Evolutionary conservation across 2,797 vertebrate species (phyloP).

Genomic region (Dipus sagitta): DNA sequence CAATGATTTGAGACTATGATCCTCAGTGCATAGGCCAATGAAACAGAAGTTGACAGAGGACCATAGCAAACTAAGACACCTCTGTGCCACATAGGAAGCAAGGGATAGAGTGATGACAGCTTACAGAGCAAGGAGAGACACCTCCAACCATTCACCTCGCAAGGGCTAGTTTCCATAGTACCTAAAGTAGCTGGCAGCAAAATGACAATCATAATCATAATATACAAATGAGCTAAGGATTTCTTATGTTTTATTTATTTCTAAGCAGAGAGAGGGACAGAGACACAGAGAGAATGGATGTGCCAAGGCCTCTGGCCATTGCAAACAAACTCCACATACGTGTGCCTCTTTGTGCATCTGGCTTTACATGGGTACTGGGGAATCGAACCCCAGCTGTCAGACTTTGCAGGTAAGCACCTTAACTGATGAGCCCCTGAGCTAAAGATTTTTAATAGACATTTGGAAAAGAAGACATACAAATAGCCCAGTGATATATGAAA

Average conservation of each 20-base stretch:
- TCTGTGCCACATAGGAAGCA: not conserved
- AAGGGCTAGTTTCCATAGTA: not conserved
- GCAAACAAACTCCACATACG: too few species aligned
- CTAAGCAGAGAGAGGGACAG: too few species aligned
- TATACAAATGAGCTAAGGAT: too few species aligned
- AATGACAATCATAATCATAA: not conserved
- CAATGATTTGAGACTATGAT: not conserved
- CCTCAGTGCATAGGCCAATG: not conserved
- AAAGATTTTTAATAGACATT: not conserved
- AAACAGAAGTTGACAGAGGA: not conserved
- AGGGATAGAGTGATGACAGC: not conserved
- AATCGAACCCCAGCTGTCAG: too few species aligned
- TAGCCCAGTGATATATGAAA: not conserved
- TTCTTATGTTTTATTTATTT: too few species aligned
- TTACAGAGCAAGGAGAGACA: not conserved
- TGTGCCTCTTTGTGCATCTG: too few species aligned
- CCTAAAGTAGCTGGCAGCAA: not conserved
- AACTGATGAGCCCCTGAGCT: not conserved
- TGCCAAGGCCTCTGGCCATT: too few species aligned
- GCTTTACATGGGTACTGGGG: too few species aligned
- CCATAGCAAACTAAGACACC: not conserved
- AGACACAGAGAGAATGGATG: too few species aligned
- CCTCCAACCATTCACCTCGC: not conserved
- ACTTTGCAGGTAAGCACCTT: too few species aligned
- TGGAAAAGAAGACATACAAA: not conserved